These are phyloP conservation scores for Drosophila pectinifera DNA, from an alignment of 1,140 invertebrate species.

Conservation along the genomic window DNA sequence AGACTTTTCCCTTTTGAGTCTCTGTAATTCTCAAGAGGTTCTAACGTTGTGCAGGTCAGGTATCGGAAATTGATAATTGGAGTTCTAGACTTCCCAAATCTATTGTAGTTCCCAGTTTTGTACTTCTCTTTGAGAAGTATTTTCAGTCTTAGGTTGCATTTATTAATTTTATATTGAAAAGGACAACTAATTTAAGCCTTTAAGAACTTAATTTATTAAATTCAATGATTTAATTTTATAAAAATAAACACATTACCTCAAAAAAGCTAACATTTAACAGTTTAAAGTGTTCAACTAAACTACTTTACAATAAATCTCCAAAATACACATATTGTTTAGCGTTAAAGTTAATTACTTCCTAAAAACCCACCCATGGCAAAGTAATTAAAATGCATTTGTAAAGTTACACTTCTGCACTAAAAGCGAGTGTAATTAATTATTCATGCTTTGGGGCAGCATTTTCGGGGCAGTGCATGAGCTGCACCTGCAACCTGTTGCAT, in stretches of 20 bases:
- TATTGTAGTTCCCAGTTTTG: too few species aligned
- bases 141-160: background rate
- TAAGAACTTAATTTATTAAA: too few species aligned
- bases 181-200: background rate
- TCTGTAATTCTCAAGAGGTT: background rate
- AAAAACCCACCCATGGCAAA: slow-evolving; percentile 1
- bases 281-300: background rate
- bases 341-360: slow-evolving; percentile 5
- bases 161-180: too few species aligned
- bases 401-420: background rate
- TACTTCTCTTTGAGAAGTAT: background rate
- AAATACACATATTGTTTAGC: background rate
- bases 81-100: background rate
- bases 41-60: background rate
- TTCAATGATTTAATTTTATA: background rate
- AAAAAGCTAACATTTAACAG: background rate
- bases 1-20: background rate
- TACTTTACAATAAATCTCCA: too few species aligned
- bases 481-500: slow-evolving; percentile 62
- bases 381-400: slow-evolving; percentile 17
- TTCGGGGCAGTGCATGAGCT: slow-evolving; percentile 2
- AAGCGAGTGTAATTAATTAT: slow-evolving; percentile 5
- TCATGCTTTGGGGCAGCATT: background rate
- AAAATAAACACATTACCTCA: background rate
- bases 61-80: background rate